phyloP scores from a whole-genome alignment of 2,797 vertebrate genomes.

The Tinamus major region DNA sequence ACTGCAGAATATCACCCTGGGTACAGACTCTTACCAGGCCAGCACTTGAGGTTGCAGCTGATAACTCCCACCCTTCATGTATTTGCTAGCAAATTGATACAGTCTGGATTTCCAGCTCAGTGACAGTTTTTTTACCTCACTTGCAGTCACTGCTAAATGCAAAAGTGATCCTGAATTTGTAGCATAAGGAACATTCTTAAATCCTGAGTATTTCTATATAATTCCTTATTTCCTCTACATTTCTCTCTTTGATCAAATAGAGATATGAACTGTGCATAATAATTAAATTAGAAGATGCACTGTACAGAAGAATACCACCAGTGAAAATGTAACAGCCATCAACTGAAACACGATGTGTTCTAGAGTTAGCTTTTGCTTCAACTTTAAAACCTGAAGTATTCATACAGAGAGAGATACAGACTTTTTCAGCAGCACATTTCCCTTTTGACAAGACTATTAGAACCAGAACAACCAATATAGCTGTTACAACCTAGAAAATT shows the following conservation, averaged over 20 bases:
- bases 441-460: neutral
- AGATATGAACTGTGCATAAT: neutral
- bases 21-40: neutral
- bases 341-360: neutral
- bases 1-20: neutral
- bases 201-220: neutral
- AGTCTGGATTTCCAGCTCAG: neutral
- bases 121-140: neutral
- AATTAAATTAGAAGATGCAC: neutral
- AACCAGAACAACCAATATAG: neutral
- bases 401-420: neutral
- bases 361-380: neutral
- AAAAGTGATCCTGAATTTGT: neutral
- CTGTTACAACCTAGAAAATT: neutral
- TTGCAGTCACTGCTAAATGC: neutral
- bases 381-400: neutral
- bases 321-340: neutral
- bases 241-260: neutral
- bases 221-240: neutral
- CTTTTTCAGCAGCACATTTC: neutral
- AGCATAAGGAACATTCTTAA: neutral
- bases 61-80: neutral
- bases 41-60: neutral
- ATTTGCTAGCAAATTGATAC: neutral
- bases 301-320: neutral